Evolutionary conservation across 92 coral and sea anemone genomes (phyloP), one percentile per base, ranked within the genome.

Genomic region (Desmophyllum pertusum): DNA sequence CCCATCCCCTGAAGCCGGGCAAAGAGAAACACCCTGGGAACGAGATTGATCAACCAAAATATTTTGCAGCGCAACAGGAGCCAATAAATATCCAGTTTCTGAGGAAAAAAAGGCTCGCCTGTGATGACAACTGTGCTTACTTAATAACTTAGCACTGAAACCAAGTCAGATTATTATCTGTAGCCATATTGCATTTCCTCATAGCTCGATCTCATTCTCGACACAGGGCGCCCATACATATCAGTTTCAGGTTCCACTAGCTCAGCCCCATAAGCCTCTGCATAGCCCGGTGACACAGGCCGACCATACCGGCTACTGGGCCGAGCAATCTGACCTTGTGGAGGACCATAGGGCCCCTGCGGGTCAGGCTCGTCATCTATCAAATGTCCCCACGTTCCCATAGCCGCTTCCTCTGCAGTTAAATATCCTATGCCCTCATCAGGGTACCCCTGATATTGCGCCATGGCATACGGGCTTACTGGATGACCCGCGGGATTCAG

Each of bases 301-400:
- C 97, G 88, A 15, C 93, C 94, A 87, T 92, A 94, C 62, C 97
- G 98, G 79, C 98, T 96, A 27, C 91, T 73, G 6, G 99, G 99
- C 43, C 99, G 88, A 23, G 93, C 87, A 43, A 83, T 73, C 64
- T 92, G 92, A 25, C 91, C 96, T 67, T 85, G 87, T 10, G 87
- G 52, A 40, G 91, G 73, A 10, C 88, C 77, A 70, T 87, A 93
- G 38, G 84, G 81, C 23, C 80, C 93, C 40, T 86, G n/a, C n/a
- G n/a, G 86, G 48, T 37, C 85, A 19, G 80, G 81, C 38, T 88
- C 93, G 45, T 91, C 94, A 43, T 90, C 94, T 51, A 94, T 94
- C 23, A 94, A 75, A 68, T 93, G 95, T 69, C 95, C 98, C 98
- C 98, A 94, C 39, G 88, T 91, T 15, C 89, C 95, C 76, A 79